Evolutionary conservation across 2,113 vertebrate species (phyloP), one percentile per base, ranked within the genome.

Genomic region (Carollia perspicillata): DNA sequence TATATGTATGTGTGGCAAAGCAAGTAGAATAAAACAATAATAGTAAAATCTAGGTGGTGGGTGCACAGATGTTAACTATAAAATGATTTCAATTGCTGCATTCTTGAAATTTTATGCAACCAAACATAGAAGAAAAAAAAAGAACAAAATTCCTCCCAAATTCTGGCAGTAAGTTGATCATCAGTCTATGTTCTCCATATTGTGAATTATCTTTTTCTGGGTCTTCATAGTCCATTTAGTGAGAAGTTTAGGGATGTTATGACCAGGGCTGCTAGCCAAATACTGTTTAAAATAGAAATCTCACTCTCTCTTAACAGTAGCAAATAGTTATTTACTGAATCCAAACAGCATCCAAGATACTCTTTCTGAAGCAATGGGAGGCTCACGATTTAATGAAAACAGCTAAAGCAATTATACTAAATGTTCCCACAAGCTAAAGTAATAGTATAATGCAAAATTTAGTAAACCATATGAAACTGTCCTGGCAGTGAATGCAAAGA

Each of bases 251-350:
- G 58, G 30, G 8, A 84, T 37, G n/a, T 20, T 47, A 30, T 75
- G 26, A 77, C 20, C 37, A 51, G n/a, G 23, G 47, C 35, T 58
- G 26, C n/a, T 60, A 58, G 49, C 18, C 75, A 94, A 80, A 80
- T 1, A 63, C 33, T 22, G 49, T 53, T 93, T 79, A 55, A 93
- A 81, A 72, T 1, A 66, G n/a, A 91, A 95, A 49, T 60, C 28
- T 91, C 33, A 47, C 3, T 44, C 49, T 40, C 30, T 55, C 47
- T 77, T 66, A 74, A 69, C 23, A 81, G 9, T 84, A 89, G 75
- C 60, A 75, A 74, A 86, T 47, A 65, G 13, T 42, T 95, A 91
- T 68, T 95, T 89, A 63, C 47, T 63, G 47, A 96, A 55, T 11
- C 12, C 47, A 89, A 93, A 92, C 16, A 89, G 10, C 26, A 92